Percentiles rank a stretch among this genome's conserved stretches.
Conservation (phyloP, 2,888 invertebrate species). For the Tridacna gigas region DNA sequence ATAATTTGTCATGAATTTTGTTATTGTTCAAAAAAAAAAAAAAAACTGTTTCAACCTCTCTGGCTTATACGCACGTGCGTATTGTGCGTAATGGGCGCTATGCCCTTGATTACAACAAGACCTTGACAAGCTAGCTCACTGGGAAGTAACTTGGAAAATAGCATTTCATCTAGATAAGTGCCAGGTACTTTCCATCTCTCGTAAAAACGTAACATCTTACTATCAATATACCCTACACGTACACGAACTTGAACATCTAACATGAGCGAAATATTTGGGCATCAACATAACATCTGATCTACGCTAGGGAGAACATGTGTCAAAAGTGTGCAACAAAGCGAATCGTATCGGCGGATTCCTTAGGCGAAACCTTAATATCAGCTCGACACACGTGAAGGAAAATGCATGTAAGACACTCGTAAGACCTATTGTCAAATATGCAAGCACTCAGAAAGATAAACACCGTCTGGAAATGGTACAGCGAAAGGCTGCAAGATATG, state of each 20-base stretch:
- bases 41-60: too few species aligned
- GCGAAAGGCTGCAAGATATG: not conserved
- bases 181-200: not conserved
- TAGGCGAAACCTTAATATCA: not conserved
- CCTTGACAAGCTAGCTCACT: not conserved
- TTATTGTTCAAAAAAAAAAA: too few species aligned
- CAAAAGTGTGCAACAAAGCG: not conserved
- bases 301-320: not conserved
- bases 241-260: not conserved
- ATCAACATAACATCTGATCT: not conserved
- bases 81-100: too few species aligned
- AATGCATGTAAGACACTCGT: not conserved
- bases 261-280: not conserved
- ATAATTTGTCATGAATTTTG: too few species aligned
- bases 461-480: not conserved
- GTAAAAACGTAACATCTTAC: not conserved
- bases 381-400: not conserved
- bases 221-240: conserved; percentile 4
- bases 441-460: not conserved
- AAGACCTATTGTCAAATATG: not conserved
- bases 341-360: not conserved
- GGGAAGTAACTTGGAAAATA: conserved; percentile 4
- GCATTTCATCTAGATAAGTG: conserved; percentile 14
- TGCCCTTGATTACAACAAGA: conserved; percentile 9
- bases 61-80: too few species aligned